Percentiles rank a stretch among this genome's conserved stretches.
These are phyloP conservation scores for Tiliqua scincoides DNA, from an alignment of 2,113 vertebrate genomes.

Conservation along the genomic window DNA sequence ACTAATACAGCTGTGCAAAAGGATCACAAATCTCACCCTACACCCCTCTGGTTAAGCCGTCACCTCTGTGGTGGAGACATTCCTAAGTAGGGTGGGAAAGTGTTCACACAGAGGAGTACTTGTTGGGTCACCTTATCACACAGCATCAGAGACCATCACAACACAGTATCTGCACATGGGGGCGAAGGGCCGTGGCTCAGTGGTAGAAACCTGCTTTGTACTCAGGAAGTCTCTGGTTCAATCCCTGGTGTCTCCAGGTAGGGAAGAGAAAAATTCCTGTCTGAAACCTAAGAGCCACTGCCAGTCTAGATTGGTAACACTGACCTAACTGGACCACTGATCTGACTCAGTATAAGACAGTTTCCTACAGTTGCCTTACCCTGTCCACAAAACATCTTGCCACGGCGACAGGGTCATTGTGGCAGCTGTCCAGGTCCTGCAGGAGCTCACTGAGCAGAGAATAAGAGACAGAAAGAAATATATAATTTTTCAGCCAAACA, in stretches of 20 bases:
- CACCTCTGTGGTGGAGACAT: background rate
- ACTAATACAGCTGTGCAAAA: background rate
- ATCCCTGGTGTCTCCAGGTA: no score
- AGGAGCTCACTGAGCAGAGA: conserved; percentile 84
- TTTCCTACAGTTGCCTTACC: conserved; percentile 73
- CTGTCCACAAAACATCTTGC: conserved; percentile 93
- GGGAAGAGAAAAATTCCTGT: no score
- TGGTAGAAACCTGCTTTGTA: no score
- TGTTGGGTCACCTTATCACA: background rate
- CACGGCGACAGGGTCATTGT: conserved; percentile 89
- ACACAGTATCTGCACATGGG: background rate
- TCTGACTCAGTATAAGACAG: no score
- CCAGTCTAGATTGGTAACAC: no score
- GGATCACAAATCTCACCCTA: background rate
- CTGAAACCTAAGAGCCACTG: no score
- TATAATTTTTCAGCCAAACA: background rate
- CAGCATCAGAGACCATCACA: background rate
- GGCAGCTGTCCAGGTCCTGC: conserved; percentile 91
- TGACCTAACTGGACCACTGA: no score
- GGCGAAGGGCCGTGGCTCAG: no score
- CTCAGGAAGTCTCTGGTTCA: no score
- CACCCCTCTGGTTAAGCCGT: background rate
- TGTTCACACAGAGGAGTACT: background rate
- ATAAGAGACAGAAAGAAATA: conserved; percentile 6
- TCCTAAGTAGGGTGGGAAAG: background rate